Conservation (phyloP, 2,888 invertebrate genomes). For the Ochropacha duplaris region DNA sequence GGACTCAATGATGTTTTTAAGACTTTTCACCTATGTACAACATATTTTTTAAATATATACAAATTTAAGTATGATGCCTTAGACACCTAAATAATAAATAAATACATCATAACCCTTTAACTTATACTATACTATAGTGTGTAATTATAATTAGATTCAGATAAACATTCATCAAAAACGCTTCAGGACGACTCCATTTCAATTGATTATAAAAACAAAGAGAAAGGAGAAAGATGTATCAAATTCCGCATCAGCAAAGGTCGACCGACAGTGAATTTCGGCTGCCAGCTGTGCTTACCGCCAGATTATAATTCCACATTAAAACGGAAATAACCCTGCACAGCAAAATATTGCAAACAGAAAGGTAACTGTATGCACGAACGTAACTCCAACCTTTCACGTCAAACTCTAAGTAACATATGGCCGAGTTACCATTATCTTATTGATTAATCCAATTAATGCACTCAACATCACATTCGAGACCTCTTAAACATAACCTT, state of each 20-base stretch:
- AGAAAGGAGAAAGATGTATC: neutral
- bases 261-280: neutral
- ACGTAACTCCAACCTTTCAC: slow-evolving; percentile 61
- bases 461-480: slow-evolving; percentile 40
- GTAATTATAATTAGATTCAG: neutral
- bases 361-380: slow-evolving; percentile 63
- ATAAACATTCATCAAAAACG: neutral
- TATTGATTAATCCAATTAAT: slow-evolving; percentile 60
- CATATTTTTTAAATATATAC: too few relatives aligned
- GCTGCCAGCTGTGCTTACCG: neutral
- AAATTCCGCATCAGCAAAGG: neutral
- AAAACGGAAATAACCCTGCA: slow-evolving; percentile 30
- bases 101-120: too few relatives aligned
- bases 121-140: neutral
- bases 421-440: slow-evolving; percentile 57
- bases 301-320: slow-evolving; percentile 27
- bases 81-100: too few relatives aligned
- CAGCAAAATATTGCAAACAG: slow-evolving; percentile 38
- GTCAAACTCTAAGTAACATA: slow-evolving; percentile 64
- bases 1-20: too few relatives aligned
- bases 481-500: slow-evolving; percentile 61
- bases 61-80: too few relatives aligned
- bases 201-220: neutral
- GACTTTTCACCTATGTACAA: too few relatives aligned
- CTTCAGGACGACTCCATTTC: neutral